A percentile compares a stretch with the other conserved stretches of the same genome.
These are phyloP conservation scores for Apotomis betuletana DNA, from an alignment of 2,888 invertebrate species.

Conservation along the genomic window DNA sequence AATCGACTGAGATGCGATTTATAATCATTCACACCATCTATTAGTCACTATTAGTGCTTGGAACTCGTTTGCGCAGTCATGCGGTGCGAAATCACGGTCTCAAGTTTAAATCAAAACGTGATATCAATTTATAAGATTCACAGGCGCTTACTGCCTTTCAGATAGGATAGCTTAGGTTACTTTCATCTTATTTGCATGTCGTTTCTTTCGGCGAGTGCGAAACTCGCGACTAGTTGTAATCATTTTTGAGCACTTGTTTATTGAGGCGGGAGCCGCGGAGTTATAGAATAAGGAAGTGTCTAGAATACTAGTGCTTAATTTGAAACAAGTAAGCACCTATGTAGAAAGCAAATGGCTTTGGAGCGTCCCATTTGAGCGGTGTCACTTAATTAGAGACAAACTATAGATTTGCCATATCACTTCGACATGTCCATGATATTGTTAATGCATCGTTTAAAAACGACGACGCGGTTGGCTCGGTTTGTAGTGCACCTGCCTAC, in stretches of 20 bases:
- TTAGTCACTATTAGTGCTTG: constrained; percentile 29
- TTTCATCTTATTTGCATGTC: constrained; percentile 28
- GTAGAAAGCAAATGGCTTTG: no score
- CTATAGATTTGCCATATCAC: no score
- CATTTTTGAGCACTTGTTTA: constrained; percentile 42
- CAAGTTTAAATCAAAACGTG: neutral
- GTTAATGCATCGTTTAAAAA: no score
- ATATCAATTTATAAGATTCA: neutral
- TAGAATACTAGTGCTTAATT: no score
- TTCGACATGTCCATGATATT: no score
- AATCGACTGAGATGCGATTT: constrained; percentile 7
- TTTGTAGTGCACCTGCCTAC: no score
- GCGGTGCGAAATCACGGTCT: constrained; percentile 6
- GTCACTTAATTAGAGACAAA: no score
- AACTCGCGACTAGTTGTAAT: constrained; percentile 42
- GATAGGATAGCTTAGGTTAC: constrained; percentile 4
- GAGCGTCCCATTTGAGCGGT: no score
- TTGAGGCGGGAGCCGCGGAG: constrained; percentile 4
- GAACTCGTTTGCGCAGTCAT: constrained; percentile 19
- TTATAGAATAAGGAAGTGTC: no score
- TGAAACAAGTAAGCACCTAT: no score
- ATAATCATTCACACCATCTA: constrained; percentile 32
- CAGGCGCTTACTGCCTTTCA: neutral
- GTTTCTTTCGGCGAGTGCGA: constrained; percentile 37
- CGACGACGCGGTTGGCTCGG: no score